Percentiles rank a stretch among this genome's conserved stretches.
phyloP scores from a whole-genome alignment of 2,797 vertebrate genomes.

The Hydrocynus forskahlii region DNA sequence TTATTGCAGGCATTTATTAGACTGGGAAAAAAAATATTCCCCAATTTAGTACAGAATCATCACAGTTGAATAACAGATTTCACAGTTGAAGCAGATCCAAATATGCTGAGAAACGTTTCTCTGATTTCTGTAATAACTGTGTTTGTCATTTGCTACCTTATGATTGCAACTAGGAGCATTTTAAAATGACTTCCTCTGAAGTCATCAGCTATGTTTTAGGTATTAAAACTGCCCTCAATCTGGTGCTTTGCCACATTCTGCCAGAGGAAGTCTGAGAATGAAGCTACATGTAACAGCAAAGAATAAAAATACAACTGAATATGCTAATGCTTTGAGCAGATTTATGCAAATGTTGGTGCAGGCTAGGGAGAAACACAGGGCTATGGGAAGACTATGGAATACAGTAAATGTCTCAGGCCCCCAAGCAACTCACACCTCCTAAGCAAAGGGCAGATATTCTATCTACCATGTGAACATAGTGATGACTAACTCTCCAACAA shows the following conservation, averaged over 20 bases:
- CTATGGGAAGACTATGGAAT: constrained; percentile 4
- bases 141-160: constrained; percentile 39
- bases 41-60: constrained; percentile 47
- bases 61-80: constrained; percentile 51
- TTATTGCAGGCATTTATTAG: constrained; percentile 46
- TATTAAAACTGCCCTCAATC: constrained; percentile 28
- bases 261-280: constrained; percentile 8
- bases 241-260: background rate
- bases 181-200: constrained; percentile 30
- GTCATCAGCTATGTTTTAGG: constrained; percentile 31
- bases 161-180: constrained; percentile 30
- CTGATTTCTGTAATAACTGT: constrained; percentile 52
- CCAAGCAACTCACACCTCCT: background rate
- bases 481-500: background rate
- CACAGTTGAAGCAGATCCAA: constrained; percentile 48
- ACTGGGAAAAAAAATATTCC: constrained; percentile 34
- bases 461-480: background rate
- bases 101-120: constrained; percentile 22
- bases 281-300: constrained; percentile 20
- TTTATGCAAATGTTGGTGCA: constrained; percentile 25
- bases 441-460: constrained; percentile 2
- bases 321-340: constrained; percentile 30
- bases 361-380: constrained; percentile 8
- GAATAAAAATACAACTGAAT: constrained; percentile 11
- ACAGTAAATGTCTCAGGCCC: constrained; percentile 16